These are phyloP conservation scores for Mercenaria mercenaria DNA, from an alignment of 1,140 invertebrate species.

Conservation along the genomic window DNA sequence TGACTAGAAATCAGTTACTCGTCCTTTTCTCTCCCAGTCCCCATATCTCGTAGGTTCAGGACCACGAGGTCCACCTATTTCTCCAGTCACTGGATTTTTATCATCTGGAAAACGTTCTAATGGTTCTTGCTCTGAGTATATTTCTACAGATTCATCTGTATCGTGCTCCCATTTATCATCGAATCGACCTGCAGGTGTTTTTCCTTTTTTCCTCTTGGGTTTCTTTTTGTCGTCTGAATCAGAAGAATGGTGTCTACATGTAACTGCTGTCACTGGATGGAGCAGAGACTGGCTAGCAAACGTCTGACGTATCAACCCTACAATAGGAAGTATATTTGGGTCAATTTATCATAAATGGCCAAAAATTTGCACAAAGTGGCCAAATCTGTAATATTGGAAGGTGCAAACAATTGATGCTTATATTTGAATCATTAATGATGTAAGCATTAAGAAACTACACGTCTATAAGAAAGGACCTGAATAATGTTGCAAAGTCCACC, in stretches of 20 bases:
- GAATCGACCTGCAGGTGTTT: conserved; percentile 88
- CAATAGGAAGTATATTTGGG: background rate
- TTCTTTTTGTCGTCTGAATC: conserved; percentile 73
- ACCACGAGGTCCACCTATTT: conserved; percentile 97
- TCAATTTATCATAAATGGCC: background rate
- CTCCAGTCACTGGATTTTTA: conserved; percentile 96
- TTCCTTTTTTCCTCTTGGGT: conserved; percentile 68
- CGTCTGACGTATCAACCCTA: background rate
- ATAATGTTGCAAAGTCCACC: no score
- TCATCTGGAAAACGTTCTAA: conserved; percentile 94
- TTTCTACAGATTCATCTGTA: conserved; percentile 87
- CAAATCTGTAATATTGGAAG: background rate
- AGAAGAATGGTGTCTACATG: conserved; percentile 14
- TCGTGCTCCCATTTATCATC: conserved; percentile 87
- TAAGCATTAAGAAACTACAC: no score
- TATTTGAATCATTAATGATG: no score
- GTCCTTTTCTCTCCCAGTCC: conserved; percentile 99
- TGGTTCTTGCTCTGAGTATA: conserved; percentile 94
- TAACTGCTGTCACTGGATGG: background rate
- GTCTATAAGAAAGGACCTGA: no score
- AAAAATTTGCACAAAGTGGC: background rate
- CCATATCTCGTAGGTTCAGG: conserved; percentile 99
- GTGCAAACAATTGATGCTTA: no score
- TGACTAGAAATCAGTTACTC: conserved; percentile 96
- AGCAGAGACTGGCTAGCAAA: background rate